Evolutionary conservation across 2,797 vertebrate species (phyloP).

Genomic region (Furcifer pardalis): DNA sequence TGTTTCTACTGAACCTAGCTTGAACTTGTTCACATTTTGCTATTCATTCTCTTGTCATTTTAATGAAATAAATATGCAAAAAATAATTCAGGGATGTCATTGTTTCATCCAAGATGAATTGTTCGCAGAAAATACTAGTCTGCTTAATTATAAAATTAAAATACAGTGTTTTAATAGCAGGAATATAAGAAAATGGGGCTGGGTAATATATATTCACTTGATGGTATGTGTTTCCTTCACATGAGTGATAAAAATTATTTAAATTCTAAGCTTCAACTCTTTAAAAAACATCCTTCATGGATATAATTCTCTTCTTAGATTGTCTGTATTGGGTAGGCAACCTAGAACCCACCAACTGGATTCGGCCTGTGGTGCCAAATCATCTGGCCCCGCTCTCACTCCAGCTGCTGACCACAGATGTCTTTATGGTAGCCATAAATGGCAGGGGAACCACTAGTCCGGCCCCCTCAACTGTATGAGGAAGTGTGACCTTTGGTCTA

Average conservation of each 20-base stretch:
- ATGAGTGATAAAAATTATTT: neutral
- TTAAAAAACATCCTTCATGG: neutral
- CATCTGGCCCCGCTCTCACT: no score
- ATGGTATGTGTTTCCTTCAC: neutral
- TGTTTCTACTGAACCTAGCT: conserved; percentile 61
- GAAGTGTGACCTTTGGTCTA: no score
- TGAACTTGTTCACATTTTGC: conserved; percentile 39
- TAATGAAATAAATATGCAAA: conserved; percentile 69
- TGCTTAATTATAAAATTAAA: neutral
- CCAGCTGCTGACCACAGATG: no score
- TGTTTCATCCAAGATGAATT: conserved; percentile 45
- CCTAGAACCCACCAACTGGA: no score
- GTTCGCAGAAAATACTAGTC: neutral
- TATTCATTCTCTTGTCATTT: conserved; percentile 65
- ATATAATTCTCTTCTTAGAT: neutral
- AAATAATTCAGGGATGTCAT: conserved; percentile 15
- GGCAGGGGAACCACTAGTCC: no score
- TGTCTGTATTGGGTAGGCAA: no score
- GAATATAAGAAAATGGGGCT: neutral
- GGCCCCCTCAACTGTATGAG: no score
- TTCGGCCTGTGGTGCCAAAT: no score
- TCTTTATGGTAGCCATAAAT: no score
- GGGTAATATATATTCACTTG: neutral
- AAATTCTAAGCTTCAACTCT: neutral
- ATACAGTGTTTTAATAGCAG: neutral